Conservation (phyloP, 2,888 invertebrate species). For the Eucera pruinosa region DNA sequence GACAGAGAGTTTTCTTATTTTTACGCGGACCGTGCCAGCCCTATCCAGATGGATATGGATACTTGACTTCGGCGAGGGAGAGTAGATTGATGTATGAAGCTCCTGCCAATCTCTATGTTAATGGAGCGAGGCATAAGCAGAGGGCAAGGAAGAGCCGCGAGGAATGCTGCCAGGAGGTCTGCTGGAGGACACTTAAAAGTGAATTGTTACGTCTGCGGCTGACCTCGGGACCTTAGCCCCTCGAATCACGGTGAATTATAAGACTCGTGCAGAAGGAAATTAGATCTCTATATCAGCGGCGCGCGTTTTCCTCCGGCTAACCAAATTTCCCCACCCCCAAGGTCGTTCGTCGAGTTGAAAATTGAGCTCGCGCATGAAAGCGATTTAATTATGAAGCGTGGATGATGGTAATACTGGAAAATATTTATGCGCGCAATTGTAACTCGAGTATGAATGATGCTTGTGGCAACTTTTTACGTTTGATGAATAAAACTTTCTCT, state of each 20-base stretch:
- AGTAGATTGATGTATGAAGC: constrained; percentile 83
- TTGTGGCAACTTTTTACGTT: too few relatives aligned
- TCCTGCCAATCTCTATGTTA: constrained; percentile 84
- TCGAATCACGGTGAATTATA: constrained; percentile 78
- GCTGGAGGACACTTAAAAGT: constrained; percentile 84
- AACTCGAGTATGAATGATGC: not conserved
- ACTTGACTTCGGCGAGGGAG: constrained; percentile 75
- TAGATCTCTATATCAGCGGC: constrained; percentile 65
- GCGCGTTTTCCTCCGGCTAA: constrained; percentile 34
- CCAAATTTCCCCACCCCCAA: constrained; percentile 32
- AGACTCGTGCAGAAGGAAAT: constrained; percentile 66
- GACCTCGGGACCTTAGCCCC: constrained; percentile 80
- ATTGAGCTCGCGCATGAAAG: constrained; percentile 5
- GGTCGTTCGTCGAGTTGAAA: not conserved
- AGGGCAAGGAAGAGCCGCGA: constrained; percentile 63
- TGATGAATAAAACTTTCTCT: too few relatives aligned
- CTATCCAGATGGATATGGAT: constrained; percentile 75
- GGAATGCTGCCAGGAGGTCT: constrained; percentile 74
- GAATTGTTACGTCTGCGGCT: constrained; percentile 85
- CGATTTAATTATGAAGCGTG: constrained; percentile 26
- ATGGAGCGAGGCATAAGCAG: constrained; percentile 71
- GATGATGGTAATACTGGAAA: not conserved
- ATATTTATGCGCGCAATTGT: constrained; percentile 11
- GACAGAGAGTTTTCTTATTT: constrained; percentile 66
- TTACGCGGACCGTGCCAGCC: constrained; percentile 62